Evolutionary conservation across 2,888 invertebrate species (phyloP).

Genomic region (Liodrosophila aerea): DNA sequence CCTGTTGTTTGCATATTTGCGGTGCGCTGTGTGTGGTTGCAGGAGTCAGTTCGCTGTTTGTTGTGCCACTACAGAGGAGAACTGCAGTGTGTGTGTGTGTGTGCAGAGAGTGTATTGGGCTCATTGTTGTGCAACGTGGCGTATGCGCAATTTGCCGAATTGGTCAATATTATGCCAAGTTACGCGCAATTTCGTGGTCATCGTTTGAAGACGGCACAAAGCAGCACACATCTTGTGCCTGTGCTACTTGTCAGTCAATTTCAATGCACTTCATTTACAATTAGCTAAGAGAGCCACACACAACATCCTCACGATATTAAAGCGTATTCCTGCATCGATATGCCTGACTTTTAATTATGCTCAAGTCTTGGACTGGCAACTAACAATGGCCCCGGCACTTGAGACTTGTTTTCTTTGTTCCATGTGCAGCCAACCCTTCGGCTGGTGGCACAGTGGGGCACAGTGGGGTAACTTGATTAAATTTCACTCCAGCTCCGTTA

Average conservation of each 20-base stretch:
- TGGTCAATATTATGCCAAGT: constrained; percentile 73
- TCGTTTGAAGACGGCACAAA: constrained; percentile 32
- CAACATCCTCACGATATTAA: neutral
- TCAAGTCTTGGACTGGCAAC: constrained; percentile 60
- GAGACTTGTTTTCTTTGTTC: constrained; percentile 74
- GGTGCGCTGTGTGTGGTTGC: constrained; percentile 47
- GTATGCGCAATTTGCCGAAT: constrained; percentile 69
- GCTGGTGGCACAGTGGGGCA: constrained; percentile 7
- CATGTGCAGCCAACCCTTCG: constrained; percentile 38
- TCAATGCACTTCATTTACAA: neutral
- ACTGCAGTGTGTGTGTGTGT: constrained; percentile 6
- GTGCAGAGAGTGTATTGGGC: constrained; percentile 13
- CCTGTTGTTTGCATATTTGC: constrained; percentile 61
- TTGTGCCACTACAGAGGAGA: constrained; percentile 5
- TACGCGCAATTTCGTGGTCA: constrained; percentile 72
- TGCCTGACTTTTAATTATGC: constrained; percentile 36
- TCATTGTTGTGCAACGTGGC: constrained; percentile 53
- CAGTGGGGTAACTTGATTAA: constrained; percentile 62
- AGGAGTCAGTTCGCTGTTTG: constrained; percentile 44
- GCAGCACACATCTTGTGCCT: no score
- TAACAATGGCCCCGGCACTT: constrained; percentile 68
- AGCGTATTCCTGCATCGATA: constrained; percentile 38
- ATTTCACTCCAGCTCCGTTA: constrained; percentile 59
- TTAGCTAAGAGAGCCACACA: constrained; percentile 1
- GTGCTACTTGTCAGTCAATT: no score